A percentile compares a stretch with the other conserved stretches of the same genome.
Conservation (phyloP, 2,113 vertebrate genomes). For the Regulus satrapa region DNA sequence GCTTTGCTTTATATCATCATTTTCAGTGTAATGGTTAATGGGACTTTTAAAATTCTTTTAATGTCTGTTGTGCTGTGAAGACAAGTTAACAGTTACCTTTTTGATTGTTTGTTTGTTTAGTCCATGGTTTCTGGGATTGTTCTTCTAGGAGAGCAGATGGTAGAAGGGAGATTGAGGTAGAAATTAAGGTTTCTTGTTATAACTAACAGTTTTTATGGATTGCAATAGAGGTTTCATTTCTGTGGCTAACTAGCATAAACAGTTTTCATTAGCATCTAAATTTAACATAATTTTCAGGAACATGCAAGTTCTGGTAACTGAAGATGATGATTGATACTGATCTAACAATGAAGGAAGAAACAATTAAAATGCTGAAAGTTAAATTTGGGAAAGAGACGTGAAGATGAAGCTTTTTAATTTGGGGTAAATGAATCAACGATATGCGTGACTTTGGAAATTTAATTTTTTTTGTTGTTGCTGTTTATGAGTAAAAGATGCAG, state of each 20-base stretch:
- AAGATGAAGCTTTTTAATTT: slow-evolving; percentile 10
- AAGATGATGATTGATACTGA: slow-evolving; percentile 27
- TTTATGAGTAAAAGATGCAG: neutral
- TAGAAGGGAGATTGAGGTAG: slow-evolving; percentile 34
- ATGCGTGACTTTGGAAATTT: neutral
- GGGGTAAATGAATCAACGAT: neutral
- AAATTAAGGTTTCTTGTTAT: slow-evolving; percentile 48
- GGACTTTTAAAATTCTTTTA: neutral
- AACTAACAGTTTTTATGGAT: slow-evolving; percentile 33
- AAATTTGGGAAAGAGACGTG: neutral
- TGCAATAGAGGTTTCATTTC: slow-evolving; percentile 24
- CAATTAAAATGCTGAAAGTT: slow-evolving; percentile 21
- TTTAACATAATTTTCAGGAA: slow-evolving; percentile 47
- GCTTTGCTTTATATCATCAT: neutral
- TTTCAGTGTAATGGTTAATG: neutral
- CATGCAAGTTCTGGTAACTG: neutral
- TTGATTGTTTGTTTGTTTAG: slow-evolving; percentile 3
- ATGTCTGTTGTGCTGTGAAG: neutral
- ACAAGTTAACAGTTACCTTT: slow-evolving; percentile 8
- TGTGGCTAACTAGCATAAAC: slow-evolving; percentile 58
- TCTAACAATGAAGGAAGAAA: slow-evolving; percentile 11
- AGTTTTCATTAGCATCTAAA: slow-evolving; percentile 51
- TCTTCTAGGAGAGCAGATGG: slow-evolving; percentile 47
- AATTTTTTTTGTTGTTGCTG: neutral
- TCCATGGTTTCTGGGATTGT: neutral